A percentile compares a stretch with the other conserved stretches of the same genome.
phyloP scores from a whole-genome alignment of 2,888 invertebrate species.

The Drosophila fungiperda region DNA sequence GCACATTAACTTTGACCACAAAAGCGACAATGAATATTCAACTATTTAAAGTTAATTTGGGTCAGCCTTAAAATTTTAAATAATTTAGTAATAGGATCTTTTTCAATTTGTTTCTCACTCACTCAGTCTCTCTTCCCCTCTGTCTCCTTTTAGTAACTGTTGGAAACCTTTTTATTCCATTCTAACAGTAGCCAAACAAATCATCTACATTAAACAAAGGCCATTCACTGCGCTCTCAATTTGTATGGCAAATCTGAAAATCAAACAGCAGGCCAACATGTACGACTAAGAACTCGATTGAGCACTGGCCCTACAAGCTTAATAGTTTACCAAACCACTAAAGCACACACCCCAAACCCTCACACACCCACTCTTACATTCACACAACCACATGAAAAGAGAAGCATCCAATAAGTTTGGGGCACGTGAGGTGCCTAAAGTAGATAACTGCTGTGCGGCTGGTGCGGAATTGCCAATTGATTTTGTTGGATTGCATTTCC shows the following conservation, averaged over 20 bases:
- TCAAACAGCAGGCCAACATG: conserved; percentile 55
- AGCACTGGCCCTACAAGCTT: conserved; percentile 60
- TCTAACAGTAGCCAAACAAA: conserved; percentile 16
- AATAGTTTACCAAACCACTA: conserved; percentile 49
- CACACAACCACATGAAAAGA: conserved; percentile 16
- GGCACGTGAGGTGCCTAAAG: conserved; percentile 72
- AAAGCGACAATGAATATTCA: conserved; percentile 25
- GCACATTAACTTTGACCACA: conserved; percentile 36
- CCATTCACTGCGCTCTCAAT: conserved; percentile 35
- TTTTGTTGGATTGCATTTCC: conserved; percentile 45
- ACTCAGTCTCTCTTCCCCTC: not conserved
- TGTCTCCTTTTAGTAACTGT: not conserved
- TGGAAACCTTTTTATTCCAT: conserved; percentile 5
- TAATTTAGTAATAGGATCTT: not conserved
- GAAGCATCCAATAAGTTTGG: conserved; percentile 21
- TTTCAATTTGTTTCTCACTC: not conserved
- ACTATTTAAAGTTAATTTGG: conserved; percentile 40
- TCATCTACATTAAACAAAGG: conserved; percentile 33
- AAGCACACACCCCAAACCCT: conserved; percentile 22
- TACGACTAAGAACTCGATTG: conserved; percentile 48
- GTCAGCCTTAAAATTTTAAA: not conserved
- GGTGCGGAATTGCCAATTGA: conserved; percentile 71
- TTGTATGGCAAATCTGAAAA: conserved; percentile 51
- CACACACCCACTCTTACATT: conserved; percentile 2
- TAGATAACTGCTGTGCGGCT: conserved; percentile 66